Percentiles rank a stretch among this genome's conserved stretches.
These are phyloP conservation scores for Pentalonia nigronervosa DNA, from an alignment of 1,140 invertebrate species.

Conservation along the genomic window DNA sequence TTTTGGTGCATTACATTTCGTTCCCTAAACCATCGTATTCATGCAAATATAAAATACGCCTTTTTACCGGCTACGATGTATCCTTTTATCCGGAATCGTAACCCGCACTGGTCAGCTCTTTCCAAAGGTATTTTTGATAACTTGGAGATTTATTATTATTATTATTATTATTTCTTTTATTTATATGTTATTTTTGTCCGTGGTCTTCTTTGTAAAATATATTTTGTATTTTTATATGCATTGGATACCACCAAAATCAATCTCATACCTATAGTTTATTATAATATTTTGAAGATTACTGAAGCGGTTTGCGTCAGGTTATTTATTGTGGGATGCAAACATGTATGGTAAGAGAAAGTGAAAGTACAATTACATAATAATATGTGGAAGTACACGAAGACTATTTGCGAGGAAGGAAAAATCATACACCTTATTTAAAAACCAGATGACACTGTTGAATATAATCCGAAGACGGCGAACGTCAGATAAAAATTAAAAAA, in stretches of 20 bases:
- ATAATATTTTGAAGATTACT: background rate
- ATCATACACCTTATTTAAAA: background rate
- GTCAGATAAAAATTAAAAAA: background rate
- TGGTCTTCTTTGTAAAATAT: background rate
- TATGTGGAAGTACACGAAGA: background rate
- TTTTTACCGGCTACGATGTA: background rate
- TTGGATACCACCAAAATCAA: background rate
- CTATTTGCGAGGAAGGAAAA: background rate
- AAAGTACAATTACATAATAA: background rate
- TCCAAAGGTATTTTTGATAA: slow-evolving; percentile 8
- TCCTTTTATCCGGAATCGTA: background rate
- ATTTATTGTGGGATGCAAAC: background rate
- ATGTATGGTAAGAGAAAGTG: background rate
- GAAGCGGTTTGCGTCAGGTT: background rate
- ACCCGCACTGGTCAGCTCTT: background rate
- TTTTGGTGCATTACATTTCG: background rate
- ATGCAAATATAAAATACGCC: background rate
- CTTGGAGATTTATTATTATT: slow-evolving; percentile 25
- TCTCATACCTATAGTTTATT: background rate
- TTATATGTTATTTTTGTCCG: slow-evolving; percentile 4
- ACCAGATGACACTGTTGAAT: background rate
- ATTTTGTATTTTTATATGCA: background rate
- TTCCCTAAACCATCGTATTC: background rate
- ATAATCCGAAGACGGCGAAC: background rate
- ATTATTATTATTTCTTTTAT: slow-evolving; percentile 19